Evolutionary conservation across 1,140 invertebrate species (phyloP).

Genomic region (Oppia nitens): DNA sequence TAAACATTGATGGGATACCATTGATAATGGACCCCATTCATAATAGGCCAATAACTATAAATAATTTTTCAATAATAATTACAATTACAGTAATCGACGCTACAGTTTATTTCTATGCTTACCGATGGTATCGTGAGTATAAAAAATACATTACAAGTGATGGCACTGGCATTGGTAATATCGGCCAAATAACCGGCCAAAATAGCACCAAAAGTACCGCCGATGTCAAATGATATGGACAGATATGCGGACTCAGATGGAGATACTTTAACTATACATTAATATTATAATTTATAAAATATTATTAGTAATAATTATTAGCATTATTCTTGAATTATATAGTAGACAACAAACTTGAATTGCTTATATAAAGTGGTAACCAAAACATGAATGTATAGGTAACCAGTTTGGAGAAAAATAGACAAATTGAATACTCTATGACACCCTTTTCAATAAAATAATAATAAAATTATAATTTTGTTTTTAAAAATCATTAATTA

Average conservation of each 20-base stretch:
- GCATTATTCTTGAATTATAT: no score
- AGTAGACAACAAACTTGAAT: background rate
- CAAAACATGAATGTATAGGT: constrained; percentile 93
- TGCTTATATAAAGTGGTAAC: constrained; percentile 55
- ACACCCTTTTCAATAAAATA: constrained; percentile 42
- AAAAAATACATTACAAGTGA: constrained; percentile 65
- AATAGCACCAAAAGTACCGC: constrained; percentile 72
- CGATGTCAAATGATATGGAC: constrained; percentile 77
- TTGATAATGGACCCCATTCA: background rate
- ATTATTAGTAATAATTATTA: no score
- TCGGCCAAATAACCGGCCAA: constrained; percentile 69
- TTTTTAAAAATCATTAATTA: no score
- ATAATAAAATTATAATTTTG: constrained; percentile 10
- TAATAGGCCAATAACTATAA: background rate
- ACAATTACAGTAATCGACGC: no score
- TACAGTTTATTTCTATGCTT: constrained; percentile 53
- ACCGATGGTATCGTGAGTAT: constrained; percentile 61
- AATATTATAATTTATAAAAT: no score
- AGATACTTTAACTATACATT: constrained; percentile 24
- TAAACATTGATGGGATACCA: background rate
- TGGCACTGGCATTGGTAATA: constrained; percentile 57
- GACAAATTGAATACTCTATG: constrained; percentile 70
- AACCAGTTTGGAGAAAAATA: constrained; percentile 90
- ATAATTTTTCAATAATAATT: no score
- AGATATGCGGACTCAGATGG: constrained; percentile 57